Evolutionary conservation across 2,113 vertebrate genomes (phyloP).

Genomic region (Psophia crepitans): DNA sequence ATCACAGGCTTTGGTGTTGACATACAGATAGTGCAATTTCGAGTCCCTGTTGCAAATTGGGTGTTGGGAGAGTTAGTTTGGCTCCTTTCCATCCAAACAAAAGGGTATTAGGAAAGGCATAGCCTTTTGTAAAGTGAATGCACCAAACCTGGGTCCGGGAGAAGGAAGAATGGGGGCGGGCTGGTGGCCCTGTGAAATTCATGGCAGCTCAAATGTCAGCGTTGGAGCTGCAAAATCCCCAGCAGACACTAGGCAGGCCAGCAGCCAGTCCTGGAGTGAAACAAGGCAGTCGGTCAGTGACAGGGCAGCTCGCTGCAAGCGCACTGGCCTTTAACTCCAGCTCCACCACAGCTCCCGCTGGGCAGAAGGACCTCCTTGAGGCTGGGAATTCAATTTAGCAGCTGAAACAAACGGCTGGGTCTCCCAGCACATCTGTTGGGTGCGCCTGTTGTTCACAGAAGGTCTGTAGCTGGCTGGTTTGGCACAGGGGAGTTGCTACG

Average conservation of each 20-base stretch:
- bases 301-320: background rate
- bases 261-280: background rate
- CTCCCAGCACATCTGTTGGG: background rate
- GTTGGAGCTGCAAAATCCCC: background rate
- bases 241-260: background rate
- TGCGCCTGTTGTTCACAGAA: background rate
- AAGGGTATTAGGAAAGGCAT: background rate
- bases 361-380: rapidly evolving
- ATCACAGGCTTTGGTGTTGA: background rate
- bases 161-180: background rate
- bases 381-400: background rate
- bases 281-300: background rate
- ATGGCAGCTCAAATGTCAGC: background rate
- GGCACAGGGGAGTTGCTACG: rapidly evolving
- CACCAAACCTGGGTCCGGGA: background rate
- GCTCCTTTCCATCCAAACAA: background rate
- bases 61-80: background rate
- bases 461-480: background rate
- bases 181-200: background rate
- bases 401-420: background rate
- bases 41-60: background rate
- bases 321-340: background rate
- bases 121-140: background rate
- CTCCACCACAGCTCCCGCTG: background rate
- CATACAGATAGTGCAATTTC: background rate